Base-by-base conservation (phyloP, 1,140 invertebrate genomes). In the Brachionus asplanchnoidis region DNA sequence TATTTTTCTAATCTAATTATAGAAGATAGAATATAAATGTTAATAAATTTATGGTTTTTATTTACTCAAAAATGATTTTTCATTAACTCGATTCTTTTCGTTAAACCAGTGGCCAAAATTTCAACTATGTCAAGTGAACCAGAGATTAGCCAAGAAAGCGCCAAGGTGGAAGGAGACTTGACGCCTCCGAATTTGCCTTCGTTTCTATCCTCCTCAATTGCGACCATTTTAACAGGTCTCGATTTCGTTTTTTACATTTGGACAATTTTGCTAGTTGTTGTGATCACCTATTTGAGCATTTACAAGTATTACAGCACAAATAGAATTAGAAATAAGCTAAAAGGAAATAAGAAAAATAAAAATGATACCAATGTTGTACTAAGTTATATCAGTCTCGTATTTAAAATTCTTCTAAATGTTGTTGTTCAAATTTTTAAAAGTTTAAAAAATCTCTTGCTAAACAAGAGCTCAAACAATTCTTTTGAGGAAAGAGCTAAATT, bases 21-120 rank as follows among this genome's bases (percentile, higher is more conserved):
- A 73, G 68, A 73, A 73, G 68, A 42, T 20, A 73, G 68, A 73
- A 73, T 42, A 73, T 73, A 73, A 73, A 73, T 73, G 68, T 73
- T 42, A 73, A 40, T 73, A 73, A 42, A 20, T 17, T 42, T 73
- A 28, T 68, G 23, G 14, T 32, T 40, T 68, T 68, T 32, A n/a
- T 40, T 68, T 20, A 40, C 14, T 17, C n/a, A 73, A 42, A 73
- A 44, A 73, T 73, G 68, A 73, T 73, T 73, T 23, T 73, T 73
- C n/a, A 20, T 17, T 73, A 73, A 73, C 44, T 73, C 36, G 40
- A 73, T 73, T 73, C 68, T 73, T 73, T 73, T 73, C 68, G 68
- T 73, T 42, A 73, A 40, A 60, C 11, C 73, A 77, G 20, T 26
- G 14, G 44, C 26, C 26, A 60, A 20, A 9, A 60, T 60, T 60